Conservation (phyloP, 92 coral and sea anemone species). For the Heliopora coerulea region DNA sequence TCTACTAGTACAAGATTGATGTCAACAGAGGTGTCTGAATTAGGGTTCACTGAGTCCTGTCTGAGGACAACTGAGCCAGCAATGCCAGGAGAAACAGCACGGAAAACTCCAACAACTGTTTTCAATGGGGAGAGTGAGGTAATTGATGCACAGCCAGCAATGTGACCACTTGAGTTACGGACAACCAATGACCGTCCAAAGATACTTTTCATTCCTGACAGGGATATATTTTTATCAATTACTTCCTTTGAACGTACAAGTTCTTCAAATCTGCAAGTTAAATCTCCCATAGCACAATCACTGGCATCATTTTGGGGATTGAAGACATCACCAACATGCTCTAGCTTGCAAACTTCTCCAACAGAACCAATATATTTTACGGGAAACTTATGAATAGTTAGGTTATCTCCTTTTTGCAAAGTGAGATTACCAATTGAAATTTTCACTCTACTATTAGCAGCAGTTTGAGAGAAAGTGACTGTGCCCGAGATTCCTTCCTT, state of each 20-base stretch:
- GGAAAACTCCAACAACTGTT: constrained; percentile 64
- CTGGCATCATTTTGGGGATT: neutral
- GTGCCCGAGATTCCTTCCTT: neutral
- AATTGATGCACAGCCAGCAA: constrained; percentile 76
- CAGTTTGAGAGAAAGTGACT: constrained; percentile 13
- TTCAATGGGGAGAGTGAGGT: constrained; percentile 24
- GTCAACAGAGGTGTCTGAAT: constrained; percentile 55
- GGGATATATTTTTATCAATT: constrained; percentile 37
- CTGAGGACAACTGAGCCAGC: constrained; percentile 80
- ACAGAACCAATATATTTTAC: constrained; percentile 19
- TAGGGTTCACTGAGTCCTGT: constrained; percentile 48
- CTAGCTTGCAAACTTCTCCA: constrained; percentile 16
- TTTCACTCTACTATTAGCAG: neutral
- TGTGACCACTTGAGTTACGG: constrained; percentile 27
- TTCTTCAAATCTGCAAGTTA: constrained; percentile 58
- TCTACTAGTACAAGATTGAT: constrained; percentile 67
- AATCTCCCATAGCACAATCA: constrained; percentile 77
- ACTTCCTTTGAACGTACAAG: constrained; percentile 27
- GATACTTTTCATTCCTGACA: constrained; percentile 66
- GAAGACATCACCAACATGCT: constrained; percentile 10
- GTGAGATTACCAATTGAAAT: neutral
- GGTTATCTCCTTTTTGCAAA: neutral
- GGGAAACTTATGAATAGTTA: constrained; percentile 23
- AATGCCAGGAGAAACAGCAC: constrained; percentile 55
- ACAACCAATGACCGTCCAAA: constrained; percentile 77